Percentiles rank a stretch among this genome's conserved stretches.
Conservation (phyloP, 1,140 invertebrate species). For the Paramacrobiotus metropolitanus region DNA sequence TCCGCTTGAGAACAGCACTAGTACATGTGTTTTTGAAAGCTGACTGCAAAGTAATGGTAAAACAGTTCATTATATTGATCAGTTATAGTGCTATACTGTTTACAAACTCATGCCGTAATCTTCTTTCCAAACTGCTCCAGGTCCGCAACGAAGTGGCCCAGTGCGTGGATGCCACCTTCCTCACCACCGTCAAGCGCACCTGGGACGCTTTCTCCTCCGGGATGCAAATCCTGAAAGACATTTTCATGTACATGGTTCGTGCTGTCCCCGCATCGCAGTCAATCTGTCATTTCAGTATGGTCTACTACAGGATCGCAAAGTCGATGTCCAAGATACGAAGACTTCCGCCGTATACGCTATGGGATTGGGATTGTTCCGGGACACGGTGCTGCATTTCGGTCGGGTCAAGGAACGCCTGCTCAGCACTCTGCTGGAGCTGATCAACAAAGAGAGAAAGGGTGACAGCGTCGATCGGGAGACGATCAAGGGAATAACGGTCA, state of each 20-base stretch:
- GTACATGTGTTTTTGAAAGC: too few relatives aligned
- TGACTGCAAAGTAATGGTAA: too few relatives aligned
- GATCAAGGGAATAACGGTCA: background rate
- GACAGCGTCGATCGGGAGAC: background rate
- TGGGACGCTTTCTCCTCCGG: background rate
- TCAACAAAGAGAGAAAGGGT: background rate
- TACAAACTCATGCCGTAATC: too few relatives aligned
- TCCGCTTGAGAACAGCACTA: too few relatives aligned
- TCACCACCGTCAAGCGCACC: background rate
- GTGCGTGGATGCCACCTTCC: background rate
- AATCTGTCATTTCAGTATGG: background rate
- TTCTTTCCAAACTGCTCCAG: too few relatives aligned
- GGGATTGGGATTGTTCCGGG: background rate
- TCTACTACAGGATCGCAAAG: background rate
- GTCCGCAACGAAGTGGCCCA: background rate
- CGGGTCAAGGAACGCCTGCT: background rate
- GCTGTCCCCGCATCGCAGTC: background rate
- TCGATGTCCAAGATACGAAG: background rate
- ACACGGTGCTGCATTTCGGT: background rate
- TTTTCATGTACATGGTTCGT: conserved; percentile 5
- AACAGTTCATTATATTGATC: too few relatives aligned
- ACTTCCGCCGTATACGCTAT: background rate
- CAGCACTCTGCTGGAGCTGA: background rate
- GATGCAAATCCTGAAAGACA: background rate
- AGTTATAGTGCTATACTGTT: too few relatives aligned